phyloP scores from a whole-genome alignment of 1,140 invertebrate species.

The Phymorhynchus buccinoides region DNA sequence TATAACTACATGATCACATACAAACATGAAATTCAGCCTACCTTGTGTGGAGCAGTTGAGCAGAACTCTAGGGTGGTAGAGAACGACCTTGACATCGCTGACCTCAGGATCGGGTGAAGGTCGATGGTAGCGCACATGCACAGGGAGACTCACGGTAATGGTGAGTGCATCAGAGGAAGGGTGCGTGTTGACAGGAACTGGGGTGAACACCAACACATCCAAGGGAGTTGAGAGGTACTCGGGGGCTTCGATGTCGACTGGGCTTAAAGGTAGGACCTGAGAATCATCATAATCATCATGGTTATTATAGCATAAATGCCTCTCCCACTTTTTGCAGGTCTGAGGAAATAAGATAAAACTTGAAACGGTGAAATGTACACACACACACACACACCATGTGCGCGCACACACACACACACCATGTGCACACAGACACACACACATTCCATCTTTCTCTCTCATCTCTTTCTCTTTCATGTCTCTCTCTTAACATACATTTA shows the following conservation, averaged over 20 bases:
- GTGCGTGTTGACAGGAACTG: background rate
- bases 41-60: slow-evolving; percentile 42
- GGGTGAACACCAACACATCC: slow-evolving; percentile 46
- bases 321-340: too few species aligned
- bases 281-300: background rate
- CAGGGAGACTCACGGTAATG: slow-evolving; percentile 49
- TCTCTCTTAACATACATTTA: background rate
- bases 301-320: background rate
- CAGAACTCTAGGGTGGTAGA: slow-evolving; percentile 42
- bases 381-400: too few species aligned
- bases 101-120: slow-evolving; percentile 35
- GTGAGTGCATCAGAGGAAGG: background rate
- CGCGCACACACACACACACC: background rate
- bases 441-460: too few species aligned
- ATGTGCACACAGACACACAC: background rate
- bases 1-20: background rate
- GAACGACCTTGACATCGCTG: slow-evolving; percentile 32
- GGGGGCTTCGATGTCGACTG: slow-evolving; percentile 56
- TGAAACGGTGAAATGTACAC: background rate
- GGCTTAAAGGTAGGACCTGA: slow-evolving; percentile 44
- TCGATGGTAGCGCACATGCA: slow-evolving; percentile 59
- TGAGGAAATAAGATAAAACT: too few species aligned
- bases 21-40: background rate
- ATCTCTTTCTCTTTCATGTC: too few species aligned
- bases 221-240: slow-evolving; percentile 49